Conservation (phyloP, 2,113 vertebrate species). For the Bos indicus region DNA sequence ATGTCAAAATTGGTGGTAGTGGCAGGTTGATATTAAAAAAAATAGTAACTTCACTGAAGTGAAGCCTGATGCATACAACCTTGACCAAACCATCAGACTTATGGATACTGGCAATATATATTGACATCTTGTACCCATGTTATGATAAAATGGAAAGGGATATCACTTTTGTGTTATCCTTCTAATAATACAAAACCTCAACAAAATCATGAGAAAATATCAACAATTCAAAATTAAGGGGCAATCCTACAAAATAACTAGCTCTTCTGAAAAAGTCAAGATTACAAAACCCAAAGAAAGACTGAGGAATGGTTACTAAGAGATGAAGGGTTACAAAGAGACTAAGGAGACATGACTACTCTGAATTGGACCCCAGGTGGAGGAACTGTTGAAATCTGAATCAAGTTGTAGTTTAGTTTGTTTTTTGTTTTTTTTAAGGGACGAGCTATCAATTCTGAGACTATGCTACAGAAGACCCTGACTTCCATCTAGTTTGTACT, state of each 20-base stretch:
- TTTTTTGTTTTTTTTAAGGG: neutral
- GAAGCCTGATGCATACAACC: neutral
- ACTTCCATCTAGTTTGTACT: neutral
- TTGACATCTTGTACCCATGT: neutral
- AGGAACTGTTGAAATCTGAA: neutral
- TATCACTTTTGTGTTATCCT: neutral
- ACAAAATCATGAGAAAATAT: neutral
- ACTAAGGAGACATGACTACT: neutral
- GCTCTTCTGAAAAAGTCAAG: neutral
- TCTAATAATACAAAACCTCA: neutral
- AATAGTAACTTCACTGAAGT: neutral
- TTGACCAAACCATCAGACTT: neutral
- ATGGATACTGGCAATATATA: neutral
- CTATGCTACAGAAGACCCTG: neutral
- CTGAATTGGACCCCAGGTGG: neutral
- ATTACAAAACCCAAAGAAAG: neutral
- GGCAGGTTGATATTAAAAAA: neutral
- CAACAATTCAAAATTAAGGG: neutral
- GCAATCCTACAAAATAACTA: neutral
- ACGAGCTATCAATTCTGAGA: neutral
- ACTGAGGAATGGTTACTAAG: neutral
- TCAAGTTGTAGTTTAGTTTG: neutral
- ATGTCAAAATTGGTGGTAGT: neutral
- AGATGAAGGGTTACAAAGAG: neutral
- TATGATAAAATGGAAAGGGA: neutral